Conservation (phyloP, 2,888 invertebrate genomes). For the Trichogramma dendrolimi region DNA sequence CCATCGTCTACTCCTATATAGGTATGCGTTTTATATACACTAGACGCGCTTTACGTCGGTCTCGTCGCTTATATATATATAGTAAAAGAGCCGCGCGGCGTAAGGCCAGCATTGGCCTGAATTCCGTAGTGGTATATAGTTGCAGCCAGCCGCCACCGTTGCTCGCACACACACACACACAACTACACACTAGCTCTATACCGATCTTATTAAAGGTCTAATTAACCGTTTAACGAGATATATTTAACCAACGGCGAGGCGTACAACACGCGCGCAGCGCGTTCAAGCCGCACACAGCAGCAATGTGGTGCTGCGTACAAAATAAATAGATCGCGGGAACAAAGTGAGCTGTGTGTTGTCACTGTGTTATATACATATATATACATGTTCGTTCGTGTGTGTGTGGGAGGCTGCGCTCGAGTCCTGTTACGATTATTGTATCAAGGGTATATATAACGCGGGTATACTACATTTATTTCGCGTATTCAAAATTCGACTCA, state of each 20-base stretch:
- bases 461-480: too few species aligned
- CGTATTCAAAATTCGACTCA: too few species aligned
- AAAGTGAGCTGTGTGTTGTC: conserved; percentile 7
- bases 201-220: conserved; percentile 45
- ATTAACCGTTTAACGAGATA: conserved; percentile 49
- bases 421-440: conserved; percentile 1
- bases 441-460: too few species aligned
- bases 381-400: too few species aligned
- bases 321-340: conserved; percentile 26
- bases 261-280: neutral
- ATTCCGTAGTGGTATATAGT: conserved; percentile 25
- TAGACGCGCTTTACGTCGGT: too few species aligned
- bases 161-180: too few species aligned
- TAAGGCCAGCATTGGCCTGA: conserved; percentile 39
- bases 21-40: too few species aligned
- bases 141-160: too few species aligned
- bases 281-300: neutral
- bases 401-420: neutral
- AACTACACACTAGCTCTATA: conserved; percentile 19
- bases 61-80: too few species aligned
- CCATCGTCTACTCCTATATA: too few species aligned
- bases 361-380: neutral
- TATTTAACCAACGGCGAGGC: conserved; percentile 40
- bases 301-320: neutral
- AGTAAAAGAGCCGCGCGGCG: conserved; percentile 8